A percentile compares a stretch with the other conserved stretches of the same genome.
Conservation (phyloP, 2,113 vertebrate species). For the Pimephales promelas region DNA sequence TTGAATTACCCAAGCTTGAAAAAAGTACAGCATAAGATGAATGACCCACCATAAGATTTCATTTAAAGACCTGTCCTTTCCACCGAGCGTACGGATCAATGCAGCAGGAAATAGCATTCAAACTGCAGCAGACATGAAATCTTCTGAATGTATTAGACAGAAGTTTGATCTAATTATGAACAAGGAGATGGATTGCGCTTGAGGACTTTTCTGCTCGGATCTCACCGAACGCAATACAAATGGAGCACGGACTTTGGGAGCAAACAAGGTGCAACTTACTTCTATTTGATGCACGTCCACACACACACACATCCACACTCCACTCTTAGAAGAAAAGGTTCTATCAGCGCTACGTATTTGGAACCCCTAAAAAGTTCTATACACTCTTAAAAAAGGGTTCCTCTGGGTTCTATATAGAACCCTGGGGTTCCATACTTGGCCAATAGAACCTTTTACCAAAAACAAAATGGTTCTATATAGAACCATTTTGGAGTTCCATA, state of each 20-base stretch:
- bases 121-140: background rate
- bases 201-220: background rate
- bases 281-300: background rate
- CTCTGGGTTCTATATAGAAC: no score
- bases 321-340: no score
- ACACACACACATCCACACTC: background rate
- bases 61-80: conserved; percentile 1
- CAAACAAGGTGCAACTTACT: background rate
- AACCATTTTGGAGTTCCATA: no score
- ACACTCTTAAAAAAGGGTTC: no score
- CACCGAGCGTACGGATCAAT: conserved; percentile 15
- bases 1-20: background rate
- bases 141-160: conserved; percentile 5
- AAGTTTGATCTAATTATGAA: conserved; percentile 13
- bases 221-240: conserved; percentile 2
- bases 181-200: background rate
- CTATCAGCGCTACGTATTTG: no score
- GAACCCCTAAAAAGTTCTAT: no score
- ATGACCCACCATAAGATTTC: background rate
- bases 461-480: no score
- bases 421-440: no score
- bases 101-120: background rate
- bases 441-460: no score
- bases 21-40: background rate
- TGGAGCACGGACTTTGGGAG: background rate